Conservation (phyloP, 1,140 invertebrate species). For the Arion vulgaris region DNA sequence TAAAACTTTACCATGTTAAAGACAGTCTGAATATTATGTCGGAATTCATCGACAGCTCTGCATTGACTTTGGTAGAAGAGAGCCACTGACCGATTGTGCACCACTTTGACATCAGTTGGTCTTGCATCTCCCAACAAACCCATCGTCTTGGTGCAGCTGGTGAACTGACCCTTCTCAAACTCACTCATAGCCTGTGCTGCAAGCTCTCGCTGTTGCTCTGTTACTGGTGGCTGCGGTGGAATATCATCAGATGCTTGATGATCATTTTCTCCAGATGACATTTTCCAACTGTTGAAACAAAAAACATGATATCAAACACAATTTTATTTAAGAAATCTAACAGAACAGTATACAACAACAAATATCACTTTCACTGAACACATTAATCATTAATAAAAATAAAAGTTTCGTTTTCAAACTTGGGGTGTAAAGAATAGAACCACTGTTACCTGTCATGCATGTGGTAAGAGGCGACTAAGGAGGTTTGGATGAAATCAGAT, state of each 20-base stretch:
- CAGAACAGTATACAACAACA: too few species aligned
- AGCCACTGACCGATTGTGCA: slow-evolving; percentile 82
- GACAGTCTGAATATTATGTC: slow-evolving; percentile 79
- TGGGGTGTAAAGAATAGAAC: too few species aligned
- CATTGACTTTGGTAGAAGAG: slow-evolving; percentile 82
- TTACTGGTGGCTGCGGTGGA: slow-evolving; percentile 59
- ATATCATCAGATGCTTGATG: slow-evolving; percentile 30
- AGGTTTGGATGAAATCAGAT: too few species aligned
- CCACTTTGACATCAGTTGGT: slow-evolving; percentile 80
- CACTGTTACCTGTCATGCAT: too few species aligned
- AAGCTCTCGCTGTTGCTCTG: slow-evolving; percentile 77
- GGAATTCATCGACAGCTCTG: slow-evolving; percentile 82
- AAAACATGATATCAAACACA: too few species aligned
- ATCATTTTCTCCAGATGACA: slow-evolving; percentile 34
- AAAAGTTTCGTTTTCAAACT: too few species aligned
- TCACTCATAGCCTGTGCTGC: slow-evolving; percentile 76
- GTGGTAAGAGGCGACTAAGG: too few species aligned
- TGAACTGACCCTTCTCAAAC: slow-evolving; percentile 77
- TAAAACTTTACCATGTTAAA: slow-evolving; percentile 75
- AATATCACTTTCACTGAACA: too few species aligned
- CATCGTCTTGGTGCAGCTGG: slow-evolving; percentile 76
- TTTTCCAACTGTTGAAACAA: not conserved
- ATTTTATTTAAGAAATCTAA: too few species aligned
- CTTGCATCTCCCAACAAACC: slow-evolving; percentile 77
- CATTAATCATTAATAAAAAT: too few species aligned